Conservation (phyloP, 2,797 vertebrate genomes). For the Lepilemur ruficaudatus region DNA sequence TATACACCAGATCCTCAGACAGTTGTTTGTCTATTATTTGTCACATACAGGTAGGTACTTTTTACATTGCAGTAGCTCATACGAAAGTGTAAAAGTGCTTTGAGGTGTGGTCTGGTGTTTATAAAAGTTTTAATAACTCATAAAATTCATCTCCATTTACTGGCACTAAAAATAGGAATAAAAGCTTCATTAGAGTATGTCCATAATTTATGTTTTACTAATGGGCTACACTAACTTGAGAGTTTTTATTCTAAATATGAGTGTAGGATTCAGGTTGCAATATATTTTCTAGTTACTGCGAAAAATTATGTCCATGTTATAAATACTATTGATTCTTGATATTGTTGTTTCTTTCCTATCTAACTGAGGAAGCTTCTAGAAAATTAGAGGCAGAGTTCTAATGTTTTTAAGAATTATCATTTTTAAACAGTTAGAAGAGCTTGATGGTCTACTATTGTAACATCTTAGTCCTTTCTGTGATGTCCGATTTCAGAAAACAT, state of each 20-base stretch:
- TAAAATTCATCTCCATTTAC: background rate
- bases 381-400: background rate
- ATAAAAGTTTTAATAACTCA: background rate
- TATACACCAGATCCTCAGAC: background rate
- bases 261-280: background rate
- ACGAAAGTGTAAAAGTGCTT: constrained; percentile 11
- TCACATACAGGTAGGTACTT: background rate
- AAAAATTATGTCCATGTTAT: background rate
- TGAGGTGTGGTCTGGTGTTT: background rate
- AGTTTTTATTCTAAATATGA: background rate
- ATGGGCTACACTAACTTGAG: background rate
- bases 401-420: background rate
- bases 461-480: background rate
- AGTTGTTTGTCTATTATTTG: background rate
- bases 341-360: background rate
- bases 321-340: background rate
- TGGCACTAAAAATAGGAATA: background rate
- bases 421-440: background rate
- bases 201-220: background rate
- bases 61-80: background rate
- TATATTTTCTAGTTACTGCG: background rate
- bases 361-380: background rate
- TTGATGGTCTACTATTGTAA: background rate
- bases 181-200: background rate
- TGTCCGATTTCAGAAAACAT: constrained; percentile 23